Evolutionary conservation across 1,140 invertebrate species (phyloP).

Genomic region (Pollicipes pollicipes): DNA sequence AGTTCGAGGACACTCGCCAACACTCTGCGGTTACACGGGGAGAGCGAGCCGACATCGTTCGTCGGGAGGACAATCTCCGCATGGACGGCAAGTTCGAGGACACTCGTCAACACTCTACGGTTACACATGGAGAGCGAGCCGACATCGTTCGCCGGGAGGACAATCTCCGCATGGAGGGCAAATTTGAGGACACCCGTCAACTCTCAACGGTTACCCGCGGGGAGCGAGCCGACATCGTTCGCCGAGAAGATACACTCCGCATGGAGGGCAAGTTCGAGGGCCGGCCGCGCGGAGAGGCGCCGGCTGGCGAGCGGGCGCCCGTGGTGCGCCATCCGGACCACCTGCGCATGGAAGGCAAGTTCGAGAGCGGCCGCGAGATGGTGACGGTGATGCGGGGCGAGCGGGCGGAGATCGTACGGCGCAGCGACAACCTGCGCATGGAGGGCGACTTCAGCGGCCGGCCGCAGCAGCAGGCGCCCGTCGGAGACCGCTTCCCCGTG

Average conservation of each 20-base stretch:
- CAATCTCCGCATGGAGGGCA: slow-evolving; percentile 41
- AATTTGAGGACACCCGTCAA: slow-evolving; percentile 28
- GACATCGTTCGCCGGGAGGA: slow-evolving; percentile 30
- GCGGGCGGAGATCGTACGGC: slow-evolving; percentile 25
- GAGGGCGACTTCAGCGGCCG: slow-evolving; percentile 24
- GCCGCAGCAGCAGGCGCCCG: slow-evolving; percentile 34
- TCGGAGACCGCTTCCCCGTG: too few species aligned
- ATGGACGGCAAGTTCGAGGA: slow-evolving; percentile 29
- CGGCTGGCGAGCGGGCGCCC: slow-evolving; percentile 13
- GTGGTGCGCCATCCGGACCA: slow-evolving; percentile 12
- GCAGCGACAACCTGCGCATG: slow-evolving; percentile 18
- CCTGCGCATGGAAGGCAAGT: slow-evolving; percentile 8
- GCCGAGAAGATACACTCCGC: slow-evolving; percentile 28
- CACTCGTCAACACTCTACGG: slow-evolving; percentile 32
- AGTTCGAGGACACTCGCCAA: too few species aligned
- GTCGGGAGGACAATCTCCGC: too few species aligned
- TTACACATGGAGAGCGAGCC: slow-evolving; percentile 25
- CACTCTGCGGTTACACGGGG: too few species aligned
- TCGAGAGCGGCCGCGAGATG: slow-evolving; percentile 10
- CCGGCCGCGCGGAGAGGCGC: slow-evolving; percentile 26
- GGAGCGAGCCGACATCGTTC: slow-evolving; percentile 18
- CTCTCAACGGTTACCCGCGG: slow-evolving; percentile 27
- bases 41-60: too few species aligned
- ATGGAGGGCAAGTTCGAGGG: slow-evolving; percentile 22
- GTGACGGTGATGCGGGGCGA: slow-evolving; percentile 21